phyloP scores from a whole-genome alignment of 2,797 vertebrate species.

The Notoglanidium macrostoma region DNA sequence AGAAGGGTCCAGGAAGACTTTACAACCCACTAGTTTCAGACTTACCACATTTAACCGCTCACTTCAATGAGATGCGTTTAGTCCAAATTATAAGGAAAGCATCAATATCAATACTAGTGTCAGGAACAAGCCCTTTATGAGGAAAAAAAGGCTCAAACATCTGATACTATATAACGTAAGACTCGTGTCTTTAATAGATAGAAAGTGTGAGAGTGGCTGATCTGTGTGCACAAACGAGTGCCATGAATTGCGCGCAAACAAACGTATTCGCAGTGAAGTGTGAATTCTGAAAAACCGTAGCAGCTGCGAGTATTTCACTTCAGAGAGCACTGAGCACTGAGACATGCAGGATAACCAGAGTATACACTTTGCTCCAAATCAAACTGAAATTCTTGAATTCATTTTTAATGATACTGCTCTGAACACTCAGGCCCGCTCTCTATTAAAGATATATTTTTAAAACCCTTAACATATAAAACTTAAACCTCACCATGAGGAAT shows the following conservation, averaged over 20 bases:
- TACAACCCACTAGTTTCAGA: not conserved
- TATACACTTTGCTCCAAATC: not conserved
- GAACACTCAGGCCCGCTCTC: not conserved
- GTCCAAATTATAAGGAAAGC: not conserved
- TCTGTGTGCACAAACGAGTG: not conserved
- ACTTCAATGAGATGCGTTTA: not conserved
- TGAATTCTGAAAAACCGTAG: not conserved
- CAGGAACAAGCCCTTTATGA: not conserved
- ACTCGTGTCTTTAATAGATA: not conserved
- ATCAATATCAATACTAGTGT: not conserved
- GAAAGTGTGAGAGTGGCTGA: not conserved
- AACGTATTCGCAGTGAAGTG: not conserved
- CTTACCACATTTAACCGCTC: not conserved
- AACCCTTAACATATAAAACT: not conserved
- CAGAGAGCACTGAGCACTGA: conserved; percentile 2
- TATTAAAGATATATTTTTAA: not conserved
- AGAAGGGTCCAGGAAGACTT: not conserved
- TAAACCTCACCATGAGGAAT: not conserved
- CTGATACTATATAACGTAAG: not conserved
- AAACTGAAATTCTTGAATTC: not conserved
- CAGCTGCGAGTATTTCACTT: not conserved
- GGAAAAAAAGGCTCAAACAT: not conserved
- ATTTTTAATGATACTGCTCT: not conserved
- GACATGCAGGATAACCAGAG: not conserved
- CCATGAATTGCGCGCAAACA: not conserved